A percentile compares a stretch with the other conserved stretches of the same genome.
Conservation (phyloP, 1,140 invertebrate species). For the Psix sp. region DNA sequence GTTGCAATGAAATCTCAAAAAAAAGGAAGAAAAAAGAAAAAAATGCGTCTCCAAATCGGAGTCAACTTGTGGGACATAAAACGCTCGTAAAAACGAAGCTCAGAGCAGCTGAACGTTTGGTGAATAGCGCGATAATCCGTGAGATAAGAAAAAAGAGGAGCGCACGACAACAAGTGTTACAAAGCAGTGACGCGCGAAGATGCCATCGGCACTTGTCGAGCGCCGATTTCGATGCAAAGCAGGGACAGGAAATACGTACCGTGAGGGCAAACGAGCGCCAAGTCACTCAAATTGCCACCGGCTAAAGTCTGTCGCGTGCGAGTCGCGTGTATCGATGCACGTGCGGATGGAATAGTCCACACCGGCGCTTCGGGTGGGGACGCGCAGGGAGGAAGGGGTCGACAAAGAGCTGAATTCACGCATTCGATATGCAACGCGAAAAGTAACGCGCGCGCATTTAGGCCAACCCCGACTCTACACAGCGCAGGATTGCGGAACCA, state of each 20-base stretch:
- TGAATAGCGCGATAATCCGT: not conserved
- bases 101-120: too few relatives aligned
- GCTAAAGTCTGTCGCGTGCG: conserved; percentile 53
- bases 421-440: conserved; percentile 59
- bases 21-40: too few relatives aligned
- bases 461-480: conserved; percentile 46
- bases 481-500: conserved; percentile 58
- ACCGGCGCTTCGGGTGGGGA: conserved; percentile 16
- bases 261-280: conserved; percentile 20
- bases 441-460: conserved; percentile 66
- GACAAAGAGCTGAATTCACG: conserved; percentile 41
- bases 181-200: conserved; percentile 2
- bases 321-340: conserved; percentile 53
- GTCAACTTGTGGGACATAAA: too few relatives aligned
- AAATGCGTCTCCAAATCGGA: too few relatives aligned
- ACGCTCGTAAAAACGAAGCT: too few relatives aligned
- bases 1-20: too few relatives aligned
- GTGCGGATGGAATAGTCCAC: conserved; percentile 34
- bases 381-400: conserved; percentile 12
- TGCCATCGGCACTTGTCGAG: conserved; percentile 1
- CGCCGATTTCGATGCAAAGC: conserved; percentile 33
- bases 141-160: too few relatives aligned
- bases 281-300: conserved; percentile 36
- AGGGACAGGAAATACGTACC: conserved; percentile 22
- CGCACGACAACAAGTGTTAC: not conserved